Percentiles rank a stretch among this genome's conserved stretches.
Evolutionary conservation across 2,888 invertebrate species (phyloP).

Genomic region (Polia nebulosa): DNA sequence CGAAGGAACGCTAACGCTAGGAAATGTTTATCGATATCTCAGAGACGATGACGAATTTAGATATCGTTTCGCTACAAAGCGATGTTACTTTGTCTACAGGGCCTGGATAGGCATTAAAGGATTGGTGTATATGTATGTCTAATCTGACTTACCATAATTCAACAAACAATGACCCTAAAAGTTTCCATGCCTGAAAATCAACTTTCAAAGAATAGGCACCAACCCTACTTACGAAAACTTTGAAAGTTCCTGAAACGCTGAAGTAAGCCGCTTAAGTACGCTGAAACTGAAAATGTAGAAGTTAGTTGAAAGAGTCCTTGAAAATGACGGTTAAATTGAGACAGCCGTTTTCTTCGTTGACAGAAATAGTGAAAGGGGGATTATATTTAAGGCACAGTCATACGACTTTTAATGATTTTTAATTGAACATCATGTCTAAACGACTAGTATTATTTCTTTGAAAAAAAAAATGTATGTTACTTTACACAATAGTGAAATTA

Average conservation of each 20-base stretch:
- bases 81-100: too few relatives aligned
- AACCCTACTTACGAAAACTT: conserved; percentile 1
- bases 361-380: neutral
- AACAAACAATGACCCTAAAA: neutral
- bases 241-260: conserved; percentile 8
- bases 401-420: too few relatives aligned
- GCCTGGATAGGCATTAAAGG: too few relatives aligned
- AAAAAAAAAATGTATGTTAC: too few relatives aligned
- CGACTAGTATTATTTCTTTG: too few relatives aligned
- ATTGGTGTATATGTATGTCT: too few relatives aligned
- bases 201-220: neutral
- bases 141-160: neutral
- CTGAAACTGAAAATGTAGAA: conserved; percentile 21
- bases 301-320: conserved; percentile 11
- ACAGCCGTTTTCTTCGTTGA: conserved; percentile 1
- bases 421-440: too few relatives aligned
- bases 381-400: neutral
- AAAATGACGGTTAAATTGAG: conserved; percentile 26
- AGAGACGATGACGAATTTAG: too few relatives aligned
- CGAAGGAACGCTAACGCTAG: too few relatives aligned
- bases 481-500: too few relatives aligned
- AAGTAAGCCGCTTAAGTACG: conserved; percentile 10
- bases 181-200: neutral
- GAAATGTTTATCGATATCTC: too few relatives aligned
- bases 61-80: too few relatives aligned